Conservation (phyloP, 2,113 vertebrate species). For the Thinocorus orbignyianus region DNA sequence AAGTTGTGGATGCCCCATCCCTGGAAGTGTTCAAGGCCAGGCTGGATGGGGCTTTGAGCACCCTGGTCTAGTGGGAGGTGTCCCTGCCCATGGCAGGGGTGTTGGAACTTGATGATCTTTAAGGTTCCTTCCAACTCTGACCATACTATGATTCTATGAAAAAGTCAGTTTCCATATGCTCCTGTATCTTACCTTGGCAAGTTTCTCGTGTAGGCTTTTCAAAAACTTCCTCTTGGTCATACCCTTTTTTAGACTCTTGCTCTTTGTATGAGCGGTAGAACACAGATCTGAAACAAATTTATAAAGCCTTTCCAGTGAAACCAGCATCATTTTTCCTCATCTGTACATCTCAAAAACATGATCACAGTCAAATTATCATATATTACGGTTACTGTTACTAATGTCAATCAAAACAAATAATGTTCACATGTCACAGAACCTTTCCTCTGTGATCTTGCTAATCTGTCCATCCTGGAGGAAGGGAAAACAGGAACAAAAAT, state of each 20-base stretch:
- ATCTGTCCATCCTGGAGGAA: not conserved
- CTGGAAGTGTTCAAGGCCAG: too few relatives aligned
- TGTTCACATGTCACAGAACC: accelerated
- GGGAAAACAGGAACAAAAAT: not conserved
- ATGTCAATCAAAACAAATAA: not conserved
- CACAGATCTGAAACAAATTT: slow-evolving; percentile 84
- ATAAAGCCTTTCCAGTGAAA: not conserved
- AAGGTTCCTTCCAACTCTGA: too few relatives aligned
- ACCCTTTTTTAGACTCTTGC: slow-evolving; percentile 97
- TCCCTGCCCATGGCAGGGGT: too few relatives aligned
- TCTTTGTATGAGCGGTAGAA: slow-evolving; percentile 99
- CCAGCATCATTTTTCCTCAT: not conserved
- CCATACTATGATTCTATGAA: too few relatives aligned
- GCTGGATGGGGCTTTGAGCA: too few relatives aligned
- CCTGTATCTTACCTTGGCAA: slow-evolving; percentile 85
- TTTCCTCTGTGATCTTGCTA: not conserved
- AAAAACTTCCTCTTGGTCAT: slow-evolving; percentile 97
- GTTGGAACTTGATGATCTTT: too few relatives aligned
- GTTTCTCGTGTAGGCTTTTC: slow-evolving; percentile 96
- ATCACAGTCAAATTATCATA: too few relatives aligned
- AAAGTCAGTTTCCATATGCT: not conserved
- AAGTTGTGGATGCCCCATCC: too few relatives aligned
- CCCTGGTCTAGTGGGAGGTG: too few relatives aligned
- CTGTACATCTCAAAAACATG: too few relatives aligned
- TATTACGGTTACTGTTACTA: not conserved